A percentile compares a stretch with the other conserved stretches of the same genome.
phyloP scores from a whole-genome alignment of 2,113 vertebrate genomes.

The Hippopotamus amphibius region DNA sequence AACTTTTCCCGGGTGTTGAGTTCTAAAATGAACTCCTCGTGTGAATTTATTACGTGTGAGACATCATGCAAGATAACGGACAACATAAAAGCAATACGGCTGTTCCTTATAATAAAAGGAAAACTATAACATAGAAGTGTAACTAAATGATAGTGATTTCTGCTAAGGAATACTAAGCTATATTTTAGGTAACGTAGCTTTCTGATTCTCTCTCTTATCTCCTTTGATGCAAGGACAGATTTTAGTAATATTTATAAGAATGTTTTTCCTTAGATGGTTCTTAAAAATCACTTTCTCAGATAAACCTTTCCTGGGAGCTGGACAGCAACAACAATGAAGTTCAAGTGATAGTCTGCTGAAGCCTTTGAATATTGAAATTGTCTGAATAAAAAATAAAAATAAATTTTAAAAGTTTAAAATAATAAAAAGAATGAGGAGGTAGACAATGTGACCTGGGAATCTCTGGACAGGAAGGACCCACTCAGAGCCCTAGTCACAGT shows the following conservation, averaged over 20 bases:
- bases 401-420: not conserved
- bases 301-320: not conserved
- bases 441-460: not conserved
- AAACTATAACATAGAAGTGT: not conserved
- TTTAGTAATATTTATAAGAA: not conserved
- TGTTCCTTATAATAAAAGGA: constrained; percentile 7
- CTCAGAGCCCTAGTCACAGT: not conserved
- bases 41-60: not conserved
- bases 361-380: constrained; percentile 2
- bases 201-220: not conserved
- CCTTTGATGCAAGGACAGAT: not conserved
- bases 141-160: not conserved
- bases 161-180: not conserved
- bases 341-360: not conserved
- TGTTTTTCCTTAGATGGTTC: constrained; percentile 41
- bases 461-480: not conserved
- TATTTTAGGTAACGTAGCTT: not conserved
- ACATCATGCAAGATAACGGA: not conserved
- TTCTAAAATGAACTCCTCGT: not conserved
- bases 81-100: not conserved
- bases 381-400: not conserved
- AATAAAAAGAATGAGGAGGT: constrained; percentile 29
- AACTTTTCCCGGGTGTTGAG: not conserved
- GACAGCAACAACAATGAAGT: not conserved
- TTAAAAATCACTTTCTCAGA: constrained; percentile 29